Conservation (phyloP, 2,797 vertebrate species). For the Morus bassanus region DNA sequence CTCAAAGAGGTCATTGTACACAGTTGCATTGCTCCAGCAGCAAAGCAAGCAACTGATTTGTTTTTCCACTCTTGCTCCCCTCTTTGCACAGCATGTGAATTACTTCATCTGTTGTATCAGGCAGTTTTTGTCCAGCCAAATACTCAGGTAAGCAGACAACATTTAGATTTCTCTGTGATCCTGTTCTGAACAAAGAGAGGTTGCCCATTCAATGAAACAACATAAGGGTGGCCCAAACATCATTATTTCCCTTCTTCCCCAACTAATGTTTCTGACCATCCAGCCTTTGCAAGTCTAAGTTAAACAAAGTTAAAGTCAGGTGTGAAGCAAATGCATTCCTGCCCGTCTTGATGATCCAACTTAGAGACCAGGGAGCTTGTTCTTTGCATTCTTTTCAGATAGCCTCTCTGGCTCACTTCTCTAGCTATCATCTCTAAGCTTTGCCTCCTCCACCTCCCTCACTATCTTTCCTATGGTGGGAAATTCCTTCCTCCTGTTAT, state of each 20-base stretch:
- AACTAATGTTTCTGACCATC: neutral
- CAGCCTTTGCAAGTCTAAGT: neutral
- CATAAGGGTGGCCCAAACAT: neutral
- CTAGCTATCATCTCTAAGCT: neutral
- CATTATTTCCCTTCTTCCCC: neutral
- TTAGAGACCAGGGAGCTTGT: neutral
- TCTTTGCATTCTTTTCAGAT: neutral
- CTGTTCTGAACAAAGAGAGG: neutral
- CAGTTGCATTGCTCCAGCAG: slow-evolving; percentile 1
- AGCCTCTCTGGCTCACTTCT: neutral
- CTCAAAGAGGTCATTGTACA: neutral
- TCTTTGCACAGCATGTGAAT: slow-evolving; percentile 27
- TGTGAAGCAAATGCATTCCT: neutral
- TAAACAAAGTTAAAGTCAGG: neutral
- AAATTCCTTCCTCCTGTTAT: neutral
- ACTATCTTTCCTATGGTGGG: neutral
- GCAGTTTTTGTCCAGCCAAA: slow-evolving; percentile 30
- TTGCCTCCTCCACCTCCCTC: neutral
- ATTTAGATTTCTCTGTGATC: neutral
- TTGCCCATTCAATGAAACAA: neutral
- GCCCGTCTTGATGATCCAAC: neutral
- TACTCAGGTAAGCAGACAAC: slow-evolving; percentile 4
- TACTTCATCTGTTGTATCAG: slow-evolving; percentile 34
- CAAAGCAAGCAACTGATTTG: slow-evolving; percentile 8
- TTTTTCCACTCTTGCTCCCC: slow-evolving; percentile 22